Conservation (phyloP, 2,888 invertebrate species). For the Cheilosia variabilis region DNA sequence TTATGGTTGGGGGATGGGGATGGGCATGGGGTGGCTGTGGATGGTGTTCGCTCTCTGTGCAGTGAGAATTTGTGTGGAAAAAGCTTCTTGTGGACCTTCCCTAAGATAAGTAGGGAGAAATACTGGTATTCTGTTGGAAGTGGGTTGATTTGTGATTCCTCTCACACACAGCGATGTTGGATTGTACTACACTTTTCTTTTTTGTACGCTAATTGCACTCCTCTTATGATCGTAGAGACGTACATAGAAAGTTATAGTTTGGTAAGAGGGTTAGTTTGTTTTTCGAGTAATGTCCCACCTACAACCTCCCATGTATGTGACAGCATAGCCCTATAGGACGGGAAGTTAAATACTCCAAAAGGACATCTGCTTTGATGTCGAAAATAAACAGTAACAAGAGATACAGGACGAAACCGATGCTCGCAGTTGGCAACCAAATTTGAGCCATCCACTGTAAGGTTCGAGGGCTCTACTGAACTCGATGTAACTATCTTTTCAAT, state of each 20-base stretch:
- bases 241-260: neutral
- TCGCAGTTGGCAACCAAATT: constrained; percentile 96
- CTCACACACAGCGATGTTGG: neutral
- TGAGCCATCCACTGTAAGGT: constrained; percentile 90
- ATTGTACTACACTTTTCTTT: neutral
- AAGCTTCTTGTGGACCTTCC: constrained; percentile 53
- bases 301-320: too few species aligned
- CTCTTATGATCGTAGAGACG: neutral
- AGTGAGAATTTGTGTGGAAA: constrained; percentile 18
- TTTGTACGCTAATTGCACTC: neutral
- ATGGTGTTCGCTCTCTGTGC: constrained; percentile 33
- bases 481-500: constrained; percentile 92
- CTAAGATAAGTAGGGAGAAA: constrained; percentile 48
- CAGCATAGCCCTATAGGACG: too few species aligned
- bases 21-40: constrained; percentile 16
- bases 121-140: constrained; percentile 43
- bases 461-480: constrained; percentile 88
- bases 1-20: neutral
- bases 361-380: too few species aligned
- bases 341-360: too few species aligned
- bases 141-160: constrained; percentile 5
- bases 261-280: neutral
- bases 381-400: too few species aligned
- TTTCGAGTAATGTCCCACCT: too few species aligned
- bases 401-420: too few species aligned